These are phyloP conservation scores for Alcedo quadribrachys DNA, from an alignment of 2,797 vertebrate genomes.

Conservation along the genomic window DNA sequence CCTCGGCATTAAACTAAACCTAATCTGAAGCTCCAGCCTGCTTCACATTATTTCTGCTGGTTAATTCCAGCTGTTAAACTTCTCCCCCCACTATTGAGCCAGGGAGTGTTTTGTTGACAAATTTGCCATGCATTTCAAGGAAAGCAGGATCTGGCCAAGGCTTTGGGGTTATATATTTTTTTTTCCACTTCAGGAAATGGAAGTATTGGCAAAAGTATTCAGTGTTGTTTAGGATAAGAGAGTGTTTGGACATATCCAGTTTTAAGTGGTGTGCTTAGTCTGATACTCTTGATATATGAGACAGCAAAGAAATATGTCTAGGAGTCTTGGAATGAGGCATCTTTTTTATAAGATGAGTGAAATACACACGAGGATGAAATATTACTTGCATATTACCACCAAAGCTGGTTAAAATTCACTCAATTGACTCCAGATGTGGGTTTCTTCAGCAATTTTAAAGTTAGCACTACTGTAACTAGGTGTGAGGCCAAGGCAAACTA, in stretches of 20 bases:
- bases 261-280: constrained; percentile 64
- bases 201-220: constrained; percentile 52
- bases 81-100: neutral
- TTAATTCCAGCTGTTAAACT: constrained; percentile 60
- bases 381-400: constrained; percentile 76
- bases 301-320: constrained; percentile 71
- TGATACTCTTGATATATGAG: constrained; percentile 72
- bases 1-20: constrained; percentile 45
- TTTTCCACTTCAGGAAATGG: constrained; percentile 54
- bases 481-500: constrained; percentile 79
- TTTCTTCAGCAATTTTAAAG: constrained; percentile 73
- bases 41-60: constrained; percentile 47
- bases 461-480: constrained; percentile 73
- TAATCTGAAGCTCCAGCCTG: constrained; percentile 48
- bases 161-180: constrained; percentile 18
- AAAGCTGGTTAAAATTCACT: constrained; percentile 75
- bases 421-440: constrained; percentile 84
- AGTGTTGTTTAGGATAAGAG: constrained; percentile 44
- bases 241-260: constrained; percentile 56
- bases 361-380: constrained; percentile 65
- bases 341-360: constrained; percentile 73
- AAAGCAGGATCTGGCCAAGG: constrained; percentile 25
- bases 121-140: constrained; percentile 64
- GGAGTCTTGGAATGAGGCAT: constrained; percentile 68
- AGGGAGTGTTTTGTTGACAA: constrained; percentile 58